Evolutionary conservation across 2,797 vertebrate species (phyloP).

Genomic region (Tadarida brasiliensis): DNA sequence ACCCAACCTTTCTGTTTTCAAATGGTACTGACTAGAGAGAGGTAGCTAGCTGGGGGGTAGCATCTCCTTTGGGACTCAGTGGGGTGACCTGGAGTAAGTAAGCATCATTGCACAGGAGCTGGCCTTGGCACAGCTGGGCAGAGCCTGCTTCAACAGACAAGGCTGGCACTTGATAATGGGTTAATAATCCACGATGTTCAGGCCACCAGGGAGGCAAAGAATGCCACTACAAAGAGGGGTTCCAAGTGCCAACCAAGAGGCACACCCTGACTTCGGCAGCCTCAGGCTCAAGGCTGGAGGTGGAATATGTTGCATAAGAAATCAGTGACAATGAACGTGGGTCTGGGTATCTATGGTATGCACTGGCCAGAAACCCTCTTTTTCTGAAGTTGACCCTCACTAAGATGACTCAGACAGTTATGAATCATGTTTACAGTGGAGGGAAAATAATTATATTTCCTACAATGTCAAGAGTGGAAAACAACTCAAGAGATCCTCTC

Average conservation of each 20-base stretch:
- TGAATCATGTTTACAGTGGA: neutral
- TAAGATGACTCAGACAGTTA: neutral
- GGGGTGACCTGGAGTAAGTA: neutral
- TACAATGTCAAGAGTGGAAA: neutral
- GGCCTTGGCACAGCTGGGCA: neutral
- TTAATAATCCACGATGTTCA: neutral
- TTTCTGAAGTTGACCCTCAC: neutral
- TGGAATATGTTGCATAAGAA: neutral
- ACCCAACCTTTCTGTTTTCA: neutral
- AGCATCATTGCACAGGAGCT: neutral
- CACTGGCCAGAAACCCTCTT: neutral
- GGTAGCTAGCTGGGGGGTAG: neutral
- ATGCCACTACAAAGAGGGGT: neutral
- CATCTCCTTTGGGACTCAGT: neutral
- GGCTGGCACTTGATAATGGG: neutral
- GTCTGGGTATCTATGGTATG: neutral
- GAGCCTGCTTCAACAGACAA: neutral
- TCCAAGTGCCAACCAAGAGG: neutral
- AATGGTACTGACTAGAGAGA: neutral
- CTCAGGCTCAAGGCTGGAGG: neutral
- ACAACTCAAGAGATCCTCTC: neutral
- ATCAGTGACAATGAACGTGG: neutral
- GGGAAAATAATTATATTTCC: neutral
- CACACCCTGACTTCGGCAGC: neutral
- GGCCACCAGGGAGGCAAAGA: neutral